A percentile compares a stretch with the other conserved stretches of the same genome.
phyloP scores from a whole-genome alignment of 2,797 vertebrate genomes.

The Eulemur mongoz region DNA sequence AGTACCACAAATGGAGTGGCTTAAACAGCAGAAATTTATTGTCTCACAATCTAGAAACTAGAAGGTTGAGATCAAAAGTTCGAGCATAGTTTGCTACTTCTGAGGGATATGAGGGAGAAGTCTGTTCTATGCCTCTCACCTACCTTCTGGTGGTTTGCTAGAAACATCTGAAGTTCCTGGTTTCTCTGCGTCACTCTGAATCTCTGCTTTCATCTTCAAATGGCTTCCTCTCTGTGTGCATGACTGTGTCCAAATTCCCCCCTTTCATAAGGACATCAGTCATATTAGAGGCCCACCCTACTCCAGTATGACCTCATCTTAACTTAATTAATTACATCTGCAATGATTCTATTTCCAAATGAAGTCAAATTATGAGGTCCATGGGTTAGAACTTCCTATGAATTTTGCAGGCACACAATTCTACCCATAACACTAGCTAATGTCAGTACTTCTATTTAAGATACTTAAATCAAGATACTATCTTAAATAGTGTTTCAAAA shows the following conservation, averaged over 20 bases:
- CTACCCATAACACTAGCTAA: background rate
- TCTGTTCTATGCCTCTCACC: background rate
- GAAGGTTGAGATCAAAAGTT: background rate
- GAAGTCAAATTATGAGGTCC: background rate
- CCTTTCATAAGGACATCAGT: background rate
- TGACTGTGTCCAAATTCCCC: background rate
- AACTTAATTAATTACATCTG: background rate
- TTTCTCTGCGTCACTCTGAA: background rate
- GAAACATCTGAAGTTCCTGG: background rate
- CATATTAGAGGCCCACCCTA: rapidly evolving
- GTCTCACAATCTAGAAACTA: background rate
- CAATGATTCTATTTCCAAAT: background rate
- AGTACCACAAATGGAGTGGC: background rate
- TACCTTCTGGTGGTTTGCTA: background rate
- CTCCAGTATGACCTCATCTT: background rate
- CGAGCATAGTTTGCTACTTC: background rate
- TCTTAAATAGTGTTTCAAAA: background rate
- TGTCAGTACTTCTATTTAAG: background rate
- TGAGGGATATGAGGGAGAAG: too few relatives aligned
- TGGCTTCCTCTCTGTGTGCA: rapidly evolving
- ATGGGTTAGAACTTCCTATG: background rate
- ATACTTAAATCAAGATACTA: background rate
- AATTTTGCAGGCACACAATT: background rate
- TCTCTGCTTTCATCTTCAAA: background rate
- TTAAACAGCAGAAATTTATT: background rate